Evolutionary conservation across 2,113 vertebrate genomes (phyloP), one percentile per base, ranked within the genome.

Genomic region (Chamaetylas fuelleborni): DNA sequence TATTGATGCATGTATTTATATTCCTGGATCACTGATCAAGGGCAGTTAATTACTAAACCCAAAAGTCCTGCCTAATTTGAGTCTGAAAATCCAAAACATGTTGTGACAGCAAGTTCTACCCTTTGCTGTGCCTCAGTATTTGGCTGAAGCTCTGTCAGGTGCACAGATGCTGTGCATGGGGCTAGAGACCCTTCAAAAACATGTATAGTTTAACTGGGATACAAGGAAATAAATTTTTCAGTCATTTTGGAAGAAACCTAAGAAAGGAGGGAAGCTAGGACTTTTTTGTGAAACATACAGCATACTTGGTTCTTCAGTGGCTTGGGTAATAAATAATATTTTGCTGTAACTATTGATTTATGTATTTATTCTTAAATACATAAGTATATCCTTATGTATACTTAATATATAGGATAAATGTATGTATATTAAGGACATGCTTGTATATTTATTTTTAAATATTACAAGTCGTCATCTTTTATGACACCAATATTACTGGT

Each of bases 1-100:
- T 61, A 92, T 48, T 95, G 40, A 95, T 95, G 61, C 45, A 79
- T 8, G 25, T 91, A 62, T 90, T 94, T 94, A 69, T 93, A 92
- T 95, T 94, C 57, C 64, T 93, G 71, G 88, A 92, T 73, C 80
- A 53, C 45, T 91, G 56, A 86, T 84, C n/a, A 94, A 31, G 38
- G 24, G 43, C 76, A 65, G 14, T 82, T 96, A 71, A 66, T 92
- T 54, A 56, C 70, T 65, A 88, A 92, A 92, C 24, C 24, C 43
- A 54, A 71, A 61, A 65, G 57, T 71, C 92, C 45, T 36, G 8
- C 61, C 50, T 80, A 43, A 92, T 91, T 60, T 89, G 20, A 82
- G 54, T 62, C 19, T 47, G 69, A 69, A 82, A 64, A 22, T 56
- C 38, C 86, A 40, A 90, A 86, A 36, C 6, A 2, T 42, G 19